Conservation (phyloP, 2,797 vertebrate species). For the Enoplosus armatus region DNA sequence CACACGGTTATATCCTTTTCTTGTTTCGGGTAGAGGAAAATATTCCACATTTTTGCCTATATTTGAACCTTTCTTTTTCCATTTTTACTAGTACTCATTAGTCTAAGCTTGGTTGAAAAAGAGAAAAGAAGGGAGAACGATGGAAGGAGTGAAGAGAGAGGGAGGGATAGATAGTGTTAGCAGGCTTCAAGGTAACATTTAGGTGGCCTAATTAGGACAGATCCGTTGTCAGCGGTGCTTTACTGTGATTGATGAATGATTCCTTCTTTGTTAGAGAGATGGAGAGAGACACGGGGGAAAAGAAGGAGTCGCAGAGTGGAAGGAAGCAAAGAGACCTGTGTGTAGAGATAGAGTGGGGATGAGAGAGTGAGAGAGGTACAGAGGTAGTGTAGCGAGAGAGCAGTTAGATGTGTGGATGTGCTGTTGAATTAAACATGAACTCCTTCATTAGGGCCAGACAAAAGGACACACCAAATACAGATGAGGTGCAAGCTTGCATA, state of each 20-base stretch:
- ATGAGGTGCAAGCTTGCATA: slow-evolving; percentile 48
- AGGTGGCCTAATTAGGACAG: slow-evolving; percentile 85
- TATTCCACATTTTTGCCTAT: slow-evolving; percentile 26
- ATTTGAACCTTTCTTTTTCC: slow-evolving; percentile 39
- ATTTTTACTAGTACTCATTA: slow-evolving; percentile 71
- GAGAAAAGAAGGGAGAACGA: slow-evolving; percentile 32
- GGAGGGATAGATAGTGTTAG: slow-evolving; percentile 66
- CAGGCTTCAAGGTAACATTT: slow-evolving; percentile 85
- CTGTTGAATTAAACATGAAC: slow-evolving; percentile 91
- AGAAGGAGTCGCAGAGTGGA: slow-evolving; percentile 65
- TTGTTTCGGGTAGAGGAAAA: slow-evolving; percentile 12
- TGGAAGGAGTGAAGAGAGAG: slow-evolving; percentile 30
- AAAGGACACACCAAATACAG: slow-evolving; percentile 83
- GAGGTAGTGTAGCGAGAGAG: slow-evolving; percentile 52
- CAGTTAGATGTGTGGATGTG: slow-evolving; percentile 70
- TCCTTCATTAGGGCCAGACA: slow-evolving; percentile 86
- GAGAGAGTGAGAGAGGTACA: slow-evolving; percentile 62
- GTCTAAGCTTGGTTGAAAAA: slow-evolving; percentile 47
- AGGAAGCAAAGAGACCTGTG: slow-evolving; percentile 64
- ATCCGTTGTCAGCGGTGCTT: slow-evolving; percentile 86
- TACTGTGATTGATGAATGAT: slow-evolving; percentile 91
- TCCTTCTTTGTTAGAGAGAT: slow-evolving; percentile 81
- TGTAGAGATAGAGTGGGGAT: slow-evolving; percentile 61
- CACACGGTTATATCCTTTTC: background rate
- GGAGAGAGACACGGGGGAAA: slow-evolving; percentile 63